Base-by-base conservation (phyloP, 2,113 vertebrate species). In the Eudyptes chrysolophus region DNA sequence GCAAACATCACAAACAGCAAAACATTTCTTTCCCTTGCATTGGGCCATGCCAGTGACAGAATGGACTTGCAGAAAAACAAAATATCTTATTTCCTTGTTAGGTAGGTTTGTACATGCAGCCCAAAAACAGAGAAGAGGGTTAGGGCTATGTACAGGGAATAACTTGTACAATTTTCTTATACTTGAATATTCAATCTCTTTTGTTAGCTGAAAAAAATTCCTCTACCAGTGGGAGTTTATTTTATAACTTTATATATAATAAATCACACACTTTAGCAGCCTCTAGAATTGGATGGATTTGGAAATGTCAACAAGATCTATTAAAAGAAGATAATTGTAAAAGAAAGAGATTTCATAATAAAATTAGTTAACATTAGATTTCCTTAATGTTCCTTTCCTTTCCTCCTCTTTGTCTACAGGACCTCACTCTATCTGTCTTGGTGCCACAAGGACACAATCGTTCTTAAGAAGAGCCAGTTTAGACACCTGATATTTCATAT, bases 61-160 rank as follows among this genome's bases (percentile, higher is more conserved):
- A 89, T 1, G 1, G 22, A 71, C 9, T 48, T 74, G 54, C 12
- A 78, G 11, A 66, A 84, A 65, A 68, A 13, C 1, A 5, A 81
- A 57, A 13, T 27, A 22, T 27, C 21, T 75, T 16, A 66, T 64
- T 70, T 86, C 17, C 25, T 72, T 57, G 9, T 44, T 66, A 54
- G 13, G 4, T 21, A 48, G 7, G 13, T 85, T 85, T 90, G 16
- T 17, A 60, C 7, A 51, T 11, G 7, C 5, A 44, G 5, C 17
- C 17, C 25, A 34, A 82, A 90, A 85, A 2, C 16, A 68, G 19
- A 78, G 36, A 64, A 90, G 19, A 61, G 11, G 2, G 1, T 62
- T 66, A 42, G 15, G 36, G 8, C 8, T 55, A 42, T 27, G 2
- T 36, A 17, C 0, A 0, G 19, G 7, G 2, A 58, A 58, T 42